Evolutionary conservation across 2,888 invertebrate genomes (phyloP), one percentile per base, ranked within the genome.

Genomic region (Ellobium chinense): DNA sequence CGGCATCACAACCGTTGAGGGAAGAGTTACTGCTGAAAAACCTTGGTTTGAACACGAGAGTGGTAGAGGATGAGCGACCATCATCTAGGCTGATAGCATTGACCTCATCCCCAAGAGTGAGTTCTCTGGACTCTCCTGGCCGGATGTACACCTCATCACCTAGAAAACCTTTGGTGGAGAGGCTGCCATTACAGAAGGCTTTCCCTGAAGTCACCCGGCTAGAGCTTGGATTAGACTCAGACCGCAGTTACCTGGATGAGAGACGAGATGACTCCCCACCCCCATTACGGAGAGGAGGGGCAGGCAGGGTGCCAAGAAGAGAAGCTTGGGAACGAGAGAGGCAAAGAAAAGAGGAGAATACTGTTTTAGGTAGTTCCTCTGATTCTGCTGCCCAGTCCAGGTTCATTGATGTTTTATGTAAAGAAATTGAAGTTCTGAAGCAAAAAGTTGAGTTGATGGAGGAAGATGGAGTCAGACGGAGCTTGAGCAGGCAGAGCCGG

Each of bases 391-490:
- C 73, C 60, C 83, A 85, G 56, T 56, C 83, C 58, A 82, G 78
- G 34, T 81, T 82, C 31, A 82, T 85, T 29, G 82, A 85, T 34
- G 68, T 80, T 0, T 69, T 85, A n/a, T 78, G 77, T 72, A 85
- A 87, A 81, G 89, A 90, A 83, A 86, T 90, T 31, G 88, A 90
- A 82, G 85, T 86, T 36, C 79, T 90, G 46, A 88, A 88, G 63
- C 72, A 87, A n/a, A 90, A 88, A 73, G 87, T 90, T 80, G 88
- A 88, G 46, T 82, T 86, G 31, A 82, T 90, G 70, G 89, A 89
- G 37, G 84, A 85, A 54, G 74, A 69, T 24, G 56, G 29, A 2
- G 65, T n/a, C 1, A 24, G 24, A 58, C 39, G 56, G 31, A 56
- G 72, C 3, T 5, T 31, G 27, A 78, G 68, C n/a, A 34, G 31